Evolutionary conservation across 2,888 invertebrate species (phyloP).

Genomic region (Eumerus sabulonum): DNA sequence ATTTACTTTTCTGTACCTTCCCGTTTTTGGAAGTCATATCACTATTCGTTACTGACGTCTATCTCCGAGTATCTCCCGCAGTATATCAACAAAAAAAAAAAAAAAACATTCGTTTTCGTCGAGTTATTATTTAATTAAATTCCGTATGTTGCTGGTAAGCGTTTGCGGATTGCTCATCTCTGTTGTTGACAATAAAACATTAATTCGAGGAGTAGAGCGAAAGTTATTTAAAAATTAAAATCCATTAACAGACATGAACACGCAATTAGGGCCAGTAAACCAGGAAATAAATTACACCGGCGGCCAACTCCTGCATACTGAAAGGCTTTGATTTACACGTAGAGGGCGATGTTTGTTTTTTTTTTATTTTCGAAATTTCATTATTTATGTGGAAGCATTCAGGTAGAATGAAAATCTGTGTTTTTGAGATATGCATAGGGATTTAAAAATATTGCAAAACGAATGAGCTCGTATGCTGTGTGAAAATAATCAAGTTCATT

Average conservation of each 20-base stretch:
- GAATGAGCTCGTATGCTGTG: too few species aligned
- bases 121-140: conserved; percentile 34
- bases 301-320: background rate
- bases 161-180: background rate
- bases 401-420: conserved; percentile 3
- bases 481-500: too few species aligned
- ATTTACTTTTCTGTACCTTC: background rate
- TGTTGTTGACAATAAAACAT: too few species aligned
- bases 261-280: conserved; percentile 20
- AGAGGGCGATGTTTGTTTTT: too few species aligned
- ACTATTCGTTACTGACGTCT: too few species aligned
- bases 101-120: conserved; percentile 15
- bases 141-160: background rate
- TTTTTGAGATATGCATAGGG: conserved; percentile 3
- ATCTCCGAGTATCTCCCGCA: background rate
- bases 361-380: conserved; percentile 15
- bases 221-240: conserved; percentile 46
- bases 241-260: conserved; percentile 35
- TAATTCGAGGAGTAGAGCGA: conserved; percentile 12
- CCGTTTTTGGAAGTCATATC: conserved; percentile 1
- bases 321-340: background rate
- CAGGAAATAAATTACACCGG: conserved; percentile 3
- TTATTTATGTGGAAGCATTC: conserved; percentile 9
- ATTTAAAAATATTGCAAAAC: conserved; percentile 6
- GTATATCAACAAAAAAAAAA: conserved; percentile 33